Evolutionary conservation across 2,888 invertebrate genomes (phyloP).

Genomic region (Lingula anatina): DNA sequence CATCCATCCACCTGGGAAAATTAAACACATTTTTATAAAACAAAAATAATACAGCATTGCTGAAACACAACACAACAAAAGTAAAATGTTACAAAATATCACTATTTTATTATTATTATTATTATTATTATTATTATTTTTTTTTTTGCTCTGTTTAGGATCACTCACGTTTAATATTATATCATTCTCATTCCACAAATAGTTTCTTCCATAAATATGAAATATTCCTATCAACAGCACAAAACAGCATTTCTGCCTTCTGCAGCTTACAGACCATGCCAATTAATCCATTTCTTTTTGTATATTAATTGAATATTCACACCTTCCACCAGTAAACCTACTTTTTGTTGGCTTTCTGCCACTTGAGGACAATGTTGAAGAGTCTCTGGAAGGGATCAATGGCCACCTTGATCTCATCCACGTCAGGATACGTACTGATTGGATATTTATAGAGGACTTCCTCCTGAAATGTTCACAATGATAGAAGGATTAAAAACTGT

Average conservation of each 20-base stretch:
- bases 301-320: neutral
- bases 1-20: slow-evolving; percentile 74
- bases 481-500: no score
- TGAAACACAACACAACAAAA: neutral
- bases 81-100: neutral
- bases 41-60: neutral
- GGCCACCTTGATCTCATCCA: slow-evolving; percentile 66
- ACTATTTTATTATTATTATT: neutral
- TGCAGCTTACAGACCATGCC: no score
- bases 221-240: neutral
- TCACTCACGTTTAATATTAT: no score
- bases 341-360: slow-evolving; percentile 74
- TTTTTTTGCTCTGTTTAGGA: no score
- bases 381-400: slow-evolving; percentile 61
- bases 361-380: slow-evolving; percentile 61
- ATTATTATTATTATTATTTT: no score
- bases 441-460: slow-evolving; percentile 81
- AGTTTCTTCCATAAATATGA: neutral
- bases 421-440: slow-evolving; percentile 67
- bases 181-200: no score
- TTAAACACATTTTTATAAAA: neutral
- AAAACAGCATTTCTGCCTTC: no score
- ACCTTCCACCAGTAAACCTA: slow-evolving; percentile 17
- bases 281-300: no score
- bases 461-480: slow-evolving; percentile 61